These are phyloP conservation scores for Eubasilissa regina DNA, from an alignment of 1,140 invertebrate species.

Conservation along the genomic window DNA sequence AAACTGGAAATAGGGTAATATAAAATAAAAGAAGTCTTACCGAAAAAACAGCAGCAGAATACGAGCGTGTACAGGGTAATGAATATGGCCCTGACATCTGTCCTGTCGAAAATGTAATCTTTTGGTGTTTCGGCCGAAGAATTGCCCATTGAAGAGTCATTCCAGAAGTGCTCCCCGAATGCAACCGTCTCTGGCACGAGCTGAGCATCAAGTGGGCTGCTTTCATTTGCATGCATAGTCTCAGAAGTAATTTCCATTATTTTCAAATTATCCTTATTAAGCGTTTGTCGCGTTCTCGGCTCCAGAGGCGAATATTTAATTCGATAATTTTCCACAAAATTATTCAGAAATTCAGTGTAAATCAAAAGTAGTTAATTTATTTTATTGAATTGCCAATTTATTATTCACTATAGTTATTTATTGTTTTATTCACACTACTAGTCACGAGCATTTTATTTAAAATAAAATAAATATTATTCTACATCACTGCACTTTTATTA, in stretches of 20 bases:
- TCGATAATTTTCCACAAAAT: not conserved
- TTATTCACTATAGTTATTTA: too few relatives aligned
- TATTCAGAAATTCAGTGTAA: not conserved
- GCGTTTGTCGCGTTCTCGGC: not conserved
- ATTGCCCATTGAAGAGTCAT: slow-evolving; percentile 14
- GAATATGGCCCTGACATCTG: slow-evolving; percentile 76
- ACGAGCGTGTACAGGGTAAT: slow-evolving; percentile 78
- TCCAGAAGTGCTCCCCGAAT: not conserved
- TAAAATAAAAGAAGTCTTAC: slow-evolving; percentile 69
- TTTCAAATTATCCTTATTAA: slow-evolving; percentile 11
- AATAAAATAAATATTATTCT: too few relatives aligned
- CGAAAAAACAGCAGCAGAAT: slow-evolving; percentile 80
- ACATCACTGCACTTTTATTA: too few relatives aligned
- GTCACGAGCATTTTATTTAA: too few relatives aligned
- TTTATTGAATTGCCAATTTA: too few relatives aligned
- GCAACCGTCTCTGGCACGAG: slow-evolving; percentile 19
- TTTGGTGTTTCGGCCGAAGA: not conserved
- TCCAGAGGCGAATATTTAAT: slow-evolving; percentile 3
- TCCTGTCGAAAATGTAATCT: slow-evolving; percentile 78
- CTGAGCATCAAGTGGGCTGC: slow-evolving; percentile 36
- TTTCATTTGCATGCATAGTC: slow-evolving; percentile 27
- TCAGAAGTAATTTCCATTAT: not conserved
- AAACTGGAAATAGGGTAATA: too few relatives aligned
- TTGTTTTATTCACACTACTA: too few relatives aligned
- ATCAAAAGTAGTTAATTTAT: too few relatives aligned